phyloP scores from a whole-genome alignment of 2,888 invertebrate genomes.

The Amphipoea oculea region DNA sequence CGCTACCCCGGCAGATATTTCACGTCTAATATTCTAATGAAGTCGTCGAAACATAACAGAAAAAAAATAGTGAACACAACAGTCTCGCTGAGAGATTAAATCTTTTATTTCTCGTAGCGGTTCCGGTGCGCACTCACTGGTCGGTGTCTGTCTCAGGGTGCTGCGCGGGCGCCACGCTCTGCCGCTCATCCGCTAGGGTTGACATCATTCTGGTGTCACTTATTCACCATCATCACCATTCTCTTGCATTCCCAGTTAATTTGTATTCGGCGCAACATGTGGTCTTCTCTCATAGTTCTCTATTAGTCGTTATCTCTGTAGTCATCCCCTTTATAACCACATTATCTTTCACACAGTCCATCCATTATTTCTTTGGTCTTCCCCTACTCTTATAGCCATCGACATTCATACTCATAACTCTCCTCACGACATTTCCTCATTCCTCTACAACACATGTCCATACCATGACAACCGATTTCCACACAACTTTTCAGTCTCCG shows the following conservation, averaged over 20 bases:
- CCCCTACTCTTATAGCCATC: not conserved
- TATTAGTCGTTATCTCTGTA: not conserved
- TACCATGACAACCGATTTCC: not conserved
- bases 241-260: no score
- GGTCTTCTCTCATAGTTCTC: not conserved
- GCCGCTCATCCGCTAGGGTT: slow-evolving; percentile 17
- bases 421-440: not conserved
- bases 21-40: not conserved
- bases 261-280: not conserved
- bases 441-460: not conserved
- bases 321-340: not conserved
- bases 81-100: not conserved
- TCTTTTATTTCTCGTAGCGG: slow-evolving; percentile 50
- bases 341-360: not conserved
- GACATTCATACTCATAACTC: not conserved
- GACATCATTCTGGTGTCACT: not conserved
- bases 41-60: not conserved
- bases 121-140: slow-evolving; percentile 18
- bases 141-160: slow-evolving; percentile 11
- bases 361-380: not conserved
- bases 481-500: not conserved
- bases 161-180: slow-evolving; percentile 24
- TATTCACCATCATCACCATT: not conserved
- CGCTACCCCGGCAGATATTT: not conserved
- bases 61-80: not conserved